Base-by-base conservation (phyloP, 2,888 invertebrate genomes). In the Diplazon laetatorius region DNA sequence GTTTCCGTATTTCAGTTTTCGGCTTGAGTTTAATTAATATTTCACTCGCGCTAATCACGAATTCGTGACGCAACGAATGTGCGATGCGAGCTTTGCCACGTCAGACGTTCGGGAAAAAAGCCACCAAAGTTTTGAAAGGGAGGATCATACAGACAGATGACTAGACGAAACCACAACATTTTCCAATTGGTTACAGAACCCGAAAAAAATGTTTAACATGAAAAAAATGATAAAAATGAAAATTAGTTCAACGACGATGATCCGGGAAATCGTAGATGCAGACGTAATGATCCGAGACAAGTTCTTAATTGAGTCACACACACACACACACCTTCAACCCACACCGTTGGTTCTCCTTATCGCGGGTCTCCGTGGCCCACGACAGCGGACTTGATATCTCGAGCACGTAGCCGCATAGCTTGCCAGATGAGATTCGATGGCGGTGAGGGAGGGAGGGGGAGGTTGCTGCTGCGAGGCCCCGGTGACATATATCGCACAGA, bases 381-480 rank as follows among this genome's bases (percentile, higher is more conserved):
- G 73, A 50, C 69, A 69, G 48, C 50, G 59, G 70, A 52, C 37
- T 57, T 74, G 69, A 78, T 65, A 65, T 62, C 66, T 55, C 30
- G 66, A 66, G 66, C 37, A 74, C 60, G 59, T 57, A 62, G 39
- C 39, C 62, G 65, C 62, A 70, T 70, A 63, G 14, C 9, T 39
- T 37, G 42, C 12, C 25, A 42, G 22, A 50, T 44, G 37, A 22
- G 37, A 65, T 50, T 37, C 39, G 42, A 66, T 18, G 8, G 66
- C 14, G 65, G 20, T 20, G 16, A 16, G 3, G 39, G n/a, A n/a
- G n/a, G n/a, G n/a, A n/a, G n/a, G n/a, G n/a, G n/a, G n/a, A n/a
- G n/a, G n/a, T n/a, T n/a, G n/a, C n/a, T n/a, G n/a, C n/a, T n/a
- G n/a, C n/a, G n/a, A 55, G 16, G 6, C 12, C 42, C 25, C 20